Base-by-base conservation (phyloP, 2,113 vertebrate species). In the Heterochromis multidens region DNA sequence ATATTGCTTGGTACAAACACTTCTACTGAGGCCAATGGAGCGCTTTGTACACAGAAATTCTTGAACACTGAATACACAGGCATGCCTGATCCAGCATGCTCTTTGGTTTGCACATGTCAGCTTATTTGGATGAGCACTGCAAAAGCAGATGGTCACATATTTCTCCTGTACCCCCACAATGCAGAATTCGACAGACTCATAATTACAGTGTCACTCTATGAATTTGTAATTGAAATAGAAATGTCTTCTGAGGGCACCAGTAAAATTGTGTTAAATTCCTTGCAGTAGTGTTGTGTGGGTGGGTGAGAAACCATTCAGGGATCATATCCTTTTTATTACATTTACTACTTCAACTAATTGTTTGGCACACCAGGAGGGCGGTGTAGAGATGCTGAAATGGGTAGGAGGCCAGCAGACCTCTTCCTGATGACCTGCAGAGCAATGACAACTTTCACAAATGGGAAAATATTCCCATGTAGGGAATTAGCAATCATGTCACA, bases 81-180 rank as follows among this genome's bases (percentile, higher is more conserved):
- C 72, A 54, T 1, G 3, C 27, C 2, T 7, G 67, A 57, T 81
- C 58, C 80, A 77, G 25, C 76, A 58, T 6, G 40, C 31, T 72
- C 52, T 27, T 82, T 49, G 46, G 79, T 80, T 87, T 78, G 79
- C 81, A 57, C 58, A 74, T 33, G 43, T 86, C 81, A 31, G 43
- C 56, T 49, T 89, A 72, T 86, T 85, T 91, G 79, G 81, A 89
- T 40, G 62, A 87, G 52, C 31, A 25, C 40, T 49, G 43, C 54
- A 83, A 80, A 89, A 82, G 77, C 90, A 93, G 88, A 91, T 81
- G 81, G 86, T n/a, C 35, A 16, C 35, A 80, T 76, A 62, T 8
- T 88, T 82, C 40, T 88, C 49, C 31, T 62, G 62, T 57, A 78
- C 17, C 21, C 37, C 13, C 65, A 60, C n/a, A 13, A 46, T 33